Evolutionary conservation across 2,888 invertebrate genomes (phyloP).

Genomic region (Scaptomyza tumidula): DNA sequence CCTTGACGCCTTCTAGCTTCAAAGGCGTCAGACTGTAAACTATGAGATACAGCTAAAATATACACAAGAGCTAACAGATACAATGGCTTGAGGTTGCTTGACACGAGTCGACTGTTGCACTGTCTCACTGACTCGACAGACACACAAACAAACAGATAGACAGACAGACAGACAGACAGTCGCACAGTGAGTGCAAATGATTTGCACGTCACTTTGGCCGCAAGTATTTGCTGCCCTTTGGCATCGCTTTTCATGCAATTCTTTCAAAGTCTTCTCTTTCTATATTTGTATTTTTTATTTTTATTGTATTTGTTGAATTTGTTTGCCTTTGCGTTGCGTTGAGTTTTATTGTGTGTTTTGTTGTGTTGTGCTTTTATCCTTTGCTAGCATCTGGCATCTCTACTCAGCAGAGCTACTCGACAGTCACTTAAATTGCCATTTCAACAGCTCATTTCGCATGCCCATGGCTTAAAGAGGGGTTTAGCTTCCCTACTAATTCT

Average conservation of each 20-base stretch:
- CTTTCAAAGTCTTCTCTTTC: constrained; percentile 16
- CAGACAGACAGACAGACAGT: no score
- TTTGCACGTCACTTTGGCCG: constrained; percentile 64
- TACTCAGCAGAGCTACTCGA: constrained; percentile 50
- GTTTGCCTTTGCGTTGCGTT: constrained; percentile 37
- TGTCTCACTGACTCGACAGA: constrained; percentile 10
- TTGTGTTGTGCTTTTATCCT: constrained; percentile 58
- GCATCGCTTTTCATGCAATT: constrained; percentile 38
- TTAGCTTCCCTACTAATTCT: background rate
- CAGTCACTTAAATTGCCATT: constrained; percentile 80
- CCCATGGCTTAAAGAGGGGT: constrained; percentile 55
- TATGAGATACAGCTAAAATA: constrained; percentile 61
- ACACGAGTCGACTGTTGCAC: constrained; percentile 1
- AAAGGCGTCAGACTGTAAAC: constrained; percentile 82
- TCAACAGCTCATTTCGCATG: constrained; percentile 81
- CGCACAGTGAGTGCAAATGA: constrained; percentile 56
- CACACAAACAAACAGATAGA: background rate
- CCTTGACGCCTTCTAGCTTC: constrained; percentile 24
- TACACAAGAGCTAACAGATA: constrained; percentile 32
- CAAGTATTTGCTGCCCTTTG: constrained; percentile 62
- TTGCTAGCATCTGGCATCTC: constrained; percentile 51
- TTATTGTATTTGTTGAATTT: constrained; percentile 31
- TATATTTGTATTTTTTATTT: constrained; percentile 3
- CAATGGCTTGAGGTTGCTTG: constrained; percentile 14
- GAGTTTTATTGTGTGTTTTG: background rate